Conservation (phyloP, 1,140 invertebrate genomes). For the Bombus confusus region DNA sequence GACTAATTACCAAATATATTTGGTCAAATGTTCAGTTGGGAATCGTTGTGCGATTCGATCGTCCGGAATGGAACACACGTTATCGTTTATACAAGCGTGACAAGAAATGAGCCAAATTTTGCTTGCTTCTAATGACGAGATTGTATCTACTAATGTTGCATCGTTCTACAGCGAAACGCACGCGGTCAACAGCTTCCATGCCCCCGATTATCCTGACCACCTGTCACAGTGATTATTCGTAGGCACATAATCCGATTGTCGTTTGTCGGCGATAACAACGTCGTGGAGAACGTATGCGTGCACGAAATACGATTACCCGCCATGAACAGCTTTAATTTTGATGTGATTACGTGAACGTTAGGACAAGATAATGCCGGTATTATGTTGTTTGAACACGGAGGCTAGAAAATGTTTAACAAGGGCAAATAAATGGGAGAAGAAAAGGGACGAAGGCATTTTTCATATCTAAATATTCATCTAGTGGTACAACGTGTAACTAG, state of each 20-base stretch:
- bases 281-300: conserved; percentile 58
- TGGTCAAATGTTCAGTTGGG: not conserved
- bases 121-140: conserved; percentile 35
- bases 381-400: not conserved
- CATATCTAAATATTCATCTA: conserved; percentile 9
- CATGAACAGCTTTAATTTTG: conserved; percentile 56
- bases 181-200: conserved; percentile 50
- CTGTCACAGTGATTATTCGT: conserved; percentile 67
- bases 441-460: too few species aligned
- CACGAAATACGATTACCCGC: conserved; percentile 48
- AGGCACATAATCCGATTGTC: conserved; percentile 67
- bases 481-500: not conserved
- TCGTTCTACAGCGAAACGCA: conserved; percentile 36
- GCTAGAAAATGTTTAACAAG: not conserved
- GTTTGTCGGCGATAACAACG: conserved; percentile 65
- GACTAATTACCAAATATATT: not conserved
- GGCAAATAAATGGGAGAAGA: not conserved
- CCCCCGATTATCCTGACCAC: conserved; percentile 62
- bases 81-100: not conserved
- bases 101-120: conserved; percentile 25
- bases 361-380: not conserved
- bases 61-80: not conserved
- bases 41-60: not conserved
- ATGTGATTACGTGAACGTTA: not conserved
- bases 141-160: conserved; percentile 36